Evolutionary conservation across 2,113 vertebrate genomes (phyloP).

Genomic region (Xiphias gladius): DNA sequence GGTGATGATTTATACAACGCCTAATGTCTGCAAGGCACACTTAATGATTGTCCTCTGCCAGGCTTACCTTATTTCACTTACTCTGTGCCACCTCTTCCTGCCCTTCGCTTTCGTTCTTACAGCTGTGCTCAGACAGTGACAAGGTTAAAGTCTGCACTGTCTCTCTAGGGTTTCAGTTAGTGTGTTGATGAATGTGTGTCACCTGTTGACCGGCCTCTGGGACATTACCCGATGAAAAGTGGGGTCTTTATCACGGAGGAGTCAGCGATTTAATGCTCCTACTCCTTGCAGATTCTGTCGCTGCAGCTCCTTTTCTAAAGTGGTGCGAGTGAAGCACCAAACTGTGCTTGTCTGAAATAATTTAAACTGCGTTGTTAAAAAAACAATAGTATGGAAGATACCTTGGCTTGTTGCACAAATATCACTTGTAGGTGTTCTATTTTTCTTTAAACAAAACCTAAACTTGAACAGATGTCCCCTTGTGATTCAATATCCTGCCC

Average conservation of each 20-base stretch:
- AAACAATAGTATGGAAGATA: background rate
- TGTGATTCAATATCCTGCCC: background rate
- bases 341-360: background rate
- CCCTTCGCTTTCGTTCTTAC: conserved; percentile 44
- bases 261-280: conserved; percentile 37
- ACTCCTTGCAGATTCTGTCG: conserved; percentile 1
- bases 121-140: conserved; percentile 57
- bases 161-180: conserved; percentile 62
- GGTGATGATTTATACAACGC: conserved; percentile 71
- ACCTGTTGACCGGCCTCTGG: conserved; percentile 49
- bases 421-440: background rate
- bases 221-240: conserved; percentile 54
- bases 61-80: conserved; percentile 63
- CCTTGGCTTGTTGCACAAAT: background rate
- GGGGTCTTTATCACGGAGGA: conserved; percentile 47
- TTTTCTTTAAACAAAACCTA: background rate
- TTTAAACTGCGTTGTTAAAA: background rate
- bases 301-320: background rate
- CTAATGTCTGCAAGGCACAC: conserved; percentile 69
- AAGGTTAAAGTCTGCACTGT: conserved; percentile 68
- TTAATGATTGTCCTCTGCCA: conserved; percentile 69
- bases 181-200: conserved; percentile 71
- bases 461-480: conserved; percentile 26
- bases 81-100: conserved; percentile 51
- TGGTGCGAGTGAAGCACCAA: conserved; percentile 13